Evolutionary conservation across 1,140 invertebrate genomes (phyloP).

Genomic region (Lepidurus packardi): DNA sequence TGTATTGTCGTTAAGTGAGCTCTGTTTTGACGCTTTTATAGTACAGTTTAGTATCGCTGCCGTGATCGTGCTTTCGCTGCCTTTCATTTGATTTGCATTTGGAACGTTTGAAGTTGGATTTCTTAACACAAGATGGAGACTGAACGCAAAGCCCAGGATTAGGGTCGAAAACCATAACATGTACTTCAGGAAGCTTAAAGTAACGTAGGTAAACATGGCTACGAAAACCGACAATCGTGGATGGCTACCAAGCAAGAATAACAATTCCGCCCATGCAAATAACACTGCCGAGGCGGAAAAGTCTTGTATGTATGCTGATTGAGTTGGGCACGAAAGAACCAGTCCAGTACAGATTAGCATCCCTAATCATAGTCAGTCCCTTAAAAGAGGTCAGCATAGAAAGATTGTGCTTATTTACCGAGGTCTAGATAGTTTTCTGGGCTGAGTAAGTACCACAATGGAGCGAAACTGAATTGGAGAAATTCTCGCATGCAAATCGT

Average conservation of each 20-base stretch:
- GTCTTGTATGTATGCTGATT: conserved; percentile 51
- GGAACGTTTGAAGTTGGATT: not conserved
- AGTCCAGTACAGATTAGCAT: conserved; percentile 55
- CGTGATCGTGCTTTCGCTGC: too few species aligned
- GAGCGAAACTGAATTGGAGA: not conserved
- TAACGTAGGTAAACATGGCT: conserved; percentile 69
- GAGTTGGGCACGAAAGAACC: conserved; percentile 50
- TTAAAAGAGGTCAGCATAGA: too few species aligned
- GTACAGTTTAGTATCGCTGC: too few species aligned
- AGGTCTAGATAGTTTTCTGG: not conserved
- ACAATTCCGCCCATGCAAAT: conserved; percentile 65
- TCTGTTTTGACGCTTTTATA: too few species aligned
- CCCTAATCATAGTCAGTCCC: conserved; percentile 40
- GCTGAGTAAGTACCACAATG: not conserved
- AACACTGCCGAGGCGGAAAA: conserved; percentile 60
- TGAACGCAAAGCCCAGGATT: conserved; percentile 69
- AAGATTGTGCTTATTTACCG: not conserved
- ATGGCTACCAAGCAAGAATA: conserved; percentile 68
- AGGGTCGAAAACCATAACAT: conserved; percentile 69
- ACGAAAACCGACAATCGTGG: conserved; percentile 64
- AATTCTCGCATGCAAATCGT: not conserved
- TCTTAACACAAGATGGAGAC: conserved; percentile 60
- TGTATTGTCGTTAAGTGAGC: not conserved
- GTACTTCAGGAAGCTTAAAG: conserved; percentile 69
- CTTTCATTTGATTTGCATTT: not conserved